phyloP scores from a whole-genome alignment of 2,797 vertebrate genomes.

The Masticophis lateralis region DNA sequence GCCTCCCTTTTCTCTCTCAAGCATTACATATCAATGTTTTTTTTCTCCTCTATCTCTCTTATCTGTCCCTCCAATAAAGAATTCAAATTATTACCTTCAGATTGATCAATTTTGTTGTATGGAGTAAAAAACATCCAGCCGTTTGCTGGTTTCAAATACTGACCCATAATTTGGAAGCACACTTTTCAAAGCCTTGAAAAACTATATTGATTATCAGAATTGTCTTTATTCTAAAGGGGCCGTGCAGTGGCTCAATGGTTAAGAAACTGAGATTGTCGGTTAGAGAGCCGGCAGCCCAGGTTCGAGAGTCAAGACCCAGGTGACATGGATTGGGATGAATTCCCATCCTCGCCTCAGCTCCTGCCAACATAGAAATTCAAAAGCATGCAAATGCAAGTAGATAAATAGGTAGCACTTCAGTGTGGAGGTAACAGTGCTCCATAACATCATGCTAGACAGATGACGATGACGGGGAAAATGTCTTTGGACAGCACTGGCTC shows the following conservation, averaged over 20 bases:
- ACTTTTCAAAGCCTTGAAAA: neutral
- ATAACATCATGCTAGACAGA: neutral
- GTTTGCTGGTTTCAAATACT: neutral
- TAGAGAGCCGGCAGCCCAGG: neutral
- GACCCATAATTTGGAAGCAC: neutral
- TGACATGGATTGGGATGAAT: neutral
- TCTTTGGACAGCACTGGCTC: neutral
- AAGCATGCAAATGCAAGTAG: neutral
- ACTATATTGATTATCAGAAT: neutral
- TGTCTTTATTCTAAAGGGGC: neutral
- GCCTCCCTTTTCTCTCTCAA: neutral
- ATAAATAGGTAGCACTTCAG: neutral
- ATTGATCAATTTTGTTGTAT: neutral
- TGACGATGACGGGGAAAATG: fast-evolving
- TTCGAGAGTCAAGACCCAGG: neutral
- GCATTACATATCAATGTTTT: neutral
- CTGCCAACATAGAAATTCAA: neutral
- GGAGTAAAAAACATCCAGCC: neutral
- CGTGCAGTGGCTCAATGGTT: neutral
- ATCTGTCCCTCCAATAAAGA: neutral
- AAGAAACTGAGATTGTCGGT: neutral
- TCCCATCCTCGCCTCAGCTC: neutral
- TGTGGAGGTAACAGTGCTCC: neutral
- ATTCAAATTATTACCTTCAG: neutral
- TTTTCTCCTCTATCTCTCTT: neutral